These are phyloP conservation scores for Archivesica marissinica DNA, from an alignment of 1,140 invertebrate genomes.

Conservation along the genomic window DNA sequence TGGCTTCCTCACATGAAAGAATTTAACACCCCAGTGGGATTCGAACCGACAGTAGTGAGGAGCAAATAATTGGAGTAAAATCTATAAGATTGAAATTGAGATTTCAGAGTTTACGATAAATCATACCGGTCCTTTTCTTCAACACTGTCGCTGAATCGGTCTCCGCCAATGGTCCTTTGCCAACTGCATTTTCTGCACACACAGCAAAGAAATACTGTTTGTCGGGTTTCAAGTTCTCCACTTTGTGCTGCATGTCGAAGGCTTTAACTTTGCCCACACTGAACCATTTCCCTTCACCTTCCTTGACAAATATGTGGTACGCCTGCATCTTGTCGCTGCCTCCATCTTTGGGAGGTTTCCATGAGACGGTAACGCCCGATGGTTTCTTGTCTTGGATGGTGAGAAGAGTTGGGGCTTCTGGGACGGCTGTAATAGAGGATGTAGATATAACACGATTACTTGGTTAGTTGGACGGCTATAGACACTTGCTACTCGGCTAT, in stretches of 20 bases:
- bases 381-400: slow-evolving; percentile 96
- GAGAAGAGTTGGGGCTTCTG: slow-evolving; percentile 85
- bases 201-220: slow-evolving; percentile 99
- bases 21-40: no score
- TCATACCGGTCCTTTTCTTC: slow-evolving; percentile 75
- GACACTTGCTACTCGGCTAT: no score
- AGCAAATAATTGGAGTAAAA: no score
- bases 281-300: slow-evolving; percentile 90
- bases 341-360: slow-evolving; percentile 94
- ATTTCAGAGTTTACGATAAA: no score
- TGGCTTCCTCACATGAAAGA: no score
- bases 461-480: no score
- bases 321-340: slow-evolving; percentile 97
- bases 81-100: no score
- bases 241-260: slow-evolving; percentile 91
- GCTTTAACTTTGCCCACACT: slow-evolving; percentile 94
- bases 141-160: slow-evolving; percentile 90
- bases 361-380: slow-evolving; percentile 93
- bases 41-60: no score
- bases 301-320: slow-evolving; percentile 95
- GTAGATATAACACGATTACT: no score
- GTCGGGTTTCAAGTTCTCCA: slow-evolving; percentile 94
- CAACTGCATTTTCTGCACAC: slow-evolving; percentile 96
- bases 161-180: slow-evolving; percentile 95
- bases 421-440: slow-evolving; percentile 95